Evolutionary conservation across 2,888 invertebrate genomes (phyloP).

Genomic region (Serripes groenlandicus): DNA sequence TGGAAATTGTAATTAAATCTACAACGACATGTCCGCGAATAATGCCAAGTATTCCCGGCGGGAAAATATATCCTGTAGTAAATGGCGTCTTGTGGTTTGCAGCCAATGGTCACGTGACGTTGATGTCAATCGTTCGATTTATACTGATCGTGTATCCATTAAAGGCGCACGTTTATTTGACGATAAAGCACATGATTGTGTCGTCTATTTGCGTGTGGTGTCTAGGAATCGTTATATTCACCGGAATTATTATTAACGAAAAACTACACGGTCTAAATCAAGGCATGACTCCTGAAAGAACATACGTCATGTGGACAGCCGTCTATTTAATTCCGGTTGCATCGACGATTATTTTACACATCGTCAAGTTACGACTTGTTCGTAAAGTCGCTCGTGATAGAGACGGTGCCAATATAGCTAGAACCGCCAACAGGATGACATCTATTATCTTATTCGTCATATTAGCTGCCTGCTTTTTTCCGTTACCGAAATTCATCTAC

Average conservation of each 20-base stretch:
- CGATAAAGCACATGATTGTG: slow-evolving; percentile 10
- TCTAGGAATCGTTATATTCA: neutral
- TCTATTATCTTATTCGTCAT: slow-evolving; percentile 18
- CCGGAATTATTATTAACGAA: neutral
- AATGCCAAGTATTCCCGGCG: neutral
- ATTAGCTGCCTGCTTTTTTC: neutral
- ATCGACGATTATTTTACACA: slow-evolving; percentile 8
- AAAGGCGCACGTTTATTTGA: slow-evolving; percentile 13
- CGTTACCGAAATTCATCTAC: slow-evolving; percentile 16
- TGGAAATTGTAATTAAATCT: neutral
- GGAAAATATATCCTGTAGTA: neutral
- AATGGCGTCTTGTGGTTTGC: slow-evolving; percentile 12
- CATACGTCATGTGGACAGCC: neutral
- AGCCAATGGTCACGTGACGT: slow-evolving; percentile 16
- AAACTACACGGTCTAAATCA: neutral
- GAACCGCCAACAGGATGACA: slow-evolving; percentile 11
- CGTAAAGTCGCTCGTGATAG: neutral
- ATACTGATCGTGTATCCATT: slow-evolving; percentile 16
- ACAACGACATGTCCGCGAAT: neutral
- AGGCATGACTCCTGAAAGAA: neutral
- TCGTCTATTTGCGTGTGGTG: slow-evolving; percentile 13
- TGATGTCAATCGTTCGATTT: slow-evolving; percentile 18
- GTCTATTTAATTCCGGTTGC: slow-evolving; percentile 7
- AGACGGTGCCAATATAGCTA: neutral
- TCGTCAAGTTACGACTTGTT: slow-evolving; percentile 13